These are phyloP conservation scores for Willowsia nigromaculata DNA, from an alignment of 2,888 invertebrate species.

Conservation along the genomic window DNA sequence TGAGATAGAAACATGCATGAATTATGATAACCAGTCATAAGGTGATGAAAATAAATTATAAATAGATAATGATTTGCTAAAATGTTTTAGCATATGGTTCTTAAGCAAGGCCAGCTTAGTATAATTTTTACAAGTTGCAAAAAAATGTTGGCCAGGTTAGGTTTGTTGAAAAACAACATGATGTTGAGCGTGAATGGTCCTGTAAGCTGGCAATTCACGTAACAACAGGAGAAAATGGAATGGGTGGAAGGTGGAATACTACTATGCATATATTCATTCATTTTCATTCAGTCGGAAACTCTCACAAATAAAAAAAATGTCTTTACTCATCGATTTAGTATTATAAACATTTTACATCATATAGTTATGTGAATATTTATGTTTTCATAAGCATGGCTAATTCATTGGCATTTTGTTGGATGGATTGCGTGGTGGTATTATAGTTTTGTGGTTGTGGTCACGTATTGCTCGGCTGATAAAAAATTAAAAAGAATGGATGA, in stretches of 20 bases:
- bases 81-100: too few species aligned
- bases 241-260: too few species aligned
- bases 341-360: not conserved
- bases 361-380: not conserved
- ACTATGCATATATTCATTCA: not conserved
- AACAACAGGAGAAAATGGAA: not conserved
- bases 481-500: not conserved
- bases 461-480: constrained; percentile 17
- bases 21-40: not conserved
- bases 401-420: not conserved
- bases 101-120: too few species aligned
- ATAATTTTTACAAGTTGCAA: not conserved
- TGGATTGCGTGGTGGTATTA: not conserved
- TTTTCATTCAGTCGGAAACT: not conserved
- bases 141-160: constrained; percentile 28
- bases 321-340: not conserved
- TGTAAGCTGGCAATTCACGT: not conserved
- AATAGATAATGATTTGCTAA: too few species aligned
- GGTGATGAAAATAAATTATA: not conserved
- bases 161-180: not conserved
- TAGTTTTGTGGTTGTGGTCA: not conserved
- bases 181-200: not conserved
- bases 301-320: not conserved
- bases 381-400: not conserved
- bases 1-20: not conserved